Percentiles rank a stretch among this genome's conserved stretches.
Evolutionary conservation across 53 echinoderm and acorn worm genomes (phyloP).

Genomic region (Holothuria scabra): DNA sequence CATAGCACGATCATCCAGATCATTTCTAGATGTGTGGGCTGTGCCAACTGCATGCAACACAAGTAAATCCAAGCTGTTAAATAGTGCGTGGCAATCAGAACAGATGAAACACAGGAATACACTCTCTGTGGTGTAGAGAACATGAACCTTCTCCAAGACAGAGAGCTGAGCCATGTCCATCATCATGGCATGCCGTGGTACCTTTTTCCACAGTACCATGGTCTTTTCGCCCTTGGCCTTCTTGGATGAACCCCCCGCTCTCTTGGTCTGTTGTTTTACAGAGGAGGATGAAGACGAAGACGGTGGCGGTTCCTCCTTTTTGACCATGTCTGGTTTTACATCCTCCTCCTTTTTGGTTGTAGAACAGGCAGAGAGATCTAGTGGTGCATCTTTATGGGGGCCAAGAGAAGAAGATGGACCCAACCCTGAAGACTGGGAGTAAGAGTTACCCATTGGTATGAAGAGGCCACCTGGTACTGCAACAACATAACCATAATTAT

Average conservation of each 20-base stretch:
- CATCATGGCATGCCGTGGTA: constrained; percentile 43
- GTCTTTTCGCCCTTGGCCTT: constrained; percentile 38
- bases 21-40: constrained; percentile 32
- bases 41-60: constrained; percentile 33
- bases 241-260: background rate
- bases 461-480: constrained; percentile 41
- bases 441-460: constrained; percentile 39
- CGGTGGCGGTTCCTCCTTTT: constrained; percentile 19
- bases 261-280: background rate
- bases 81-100: constrained; percentile 30
- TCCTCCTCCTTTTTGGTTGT: constrained; percentile 23
- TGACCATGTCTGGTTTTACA: constrained; percentile 7
- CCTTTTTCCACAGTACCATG: constrained; percentile 41
- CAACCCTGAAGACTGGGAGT: background rate
- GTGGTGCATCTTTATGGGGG: constrained; percentile 29
- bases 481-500: constrained; percentile 43
- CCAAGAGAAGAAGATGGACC: constrained; percentile 2
- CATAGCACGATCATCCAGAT: constrained; percentile 29
- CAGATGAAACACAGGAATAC: constrained; percentile 42
- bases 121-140: constrained; percentile 37
- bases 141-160: constrained; percentile 46
- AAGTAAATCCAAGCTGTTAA: constrained; percentile 26
- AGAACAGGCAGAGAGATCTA: constrained; percentile 43
- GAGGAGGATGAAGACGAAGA: background rate
- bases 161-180: constrained; percentile 43